Evolutionary conservation across 2,888 invertebrate species (phyloP).

Genomic region (Leucoma salicis): DNA sequence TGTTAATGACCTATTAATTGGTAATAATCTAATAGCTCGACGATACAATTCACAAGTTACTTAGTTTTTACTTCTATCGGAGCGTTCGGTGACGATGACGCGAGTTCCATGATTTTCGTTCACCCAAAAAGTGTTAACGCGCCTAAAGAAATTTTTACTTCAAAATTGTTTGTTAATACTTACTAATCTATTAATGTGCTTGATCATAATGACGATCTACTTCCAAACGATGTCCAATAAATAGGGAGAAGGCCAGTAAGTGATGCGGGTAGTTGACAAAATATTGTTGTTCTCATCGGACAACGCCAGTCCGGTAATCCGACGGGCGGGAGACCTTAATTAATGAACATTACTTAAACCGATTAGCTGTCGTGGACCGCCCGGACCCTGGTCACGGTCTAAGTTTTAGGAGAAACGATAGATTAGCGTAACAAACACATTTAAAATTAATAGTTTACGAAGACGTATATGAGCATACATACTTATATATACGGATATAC

Average conservation of each 20-base stretch:
- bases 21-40: too few species aligned
- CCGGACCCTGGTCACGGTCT: constrained; percentile 38
- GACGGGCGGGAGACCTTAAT: constrained; percentile 55
- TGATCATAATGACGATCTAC: constrained; percentile 53
- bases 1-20: too few species aligned
- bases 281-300: constrained; percentile 58
- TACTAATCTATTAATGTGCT: constrained; percentile 11
- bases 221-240: constrained; percentile 30
- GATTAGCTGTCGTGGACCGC: constrained; percentile 61
- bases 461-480: too few species aligned
- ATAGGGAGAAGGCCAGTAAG: constrained; percentile 28
- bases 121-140: too few species aligned
- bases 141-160: too few species aligned
- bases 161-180: constrained; percentile 15
- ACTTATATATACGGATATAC: too few species aligned
- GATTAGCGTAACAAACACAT: constrained; percentile 29
- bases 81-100: too few species aligned
- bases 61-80: too few species aligned
- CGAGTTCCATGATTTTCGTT: too few species aligned
- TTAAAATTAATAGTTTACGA: constrained; percentile 20
- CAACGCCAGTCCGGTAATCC: constrained; percentile 52
- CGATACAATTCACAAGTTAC: too few species aligned
- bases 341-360: constrained; percentile 72
- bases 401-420: constrained; percentile 36
- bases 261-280: constrained; percentile 60